These are phyloP conservation scores for Thaleichthys pacificus DNA, from an alignment of 2,797 vertebrate species.

Conservation along the genomic window DNA sequence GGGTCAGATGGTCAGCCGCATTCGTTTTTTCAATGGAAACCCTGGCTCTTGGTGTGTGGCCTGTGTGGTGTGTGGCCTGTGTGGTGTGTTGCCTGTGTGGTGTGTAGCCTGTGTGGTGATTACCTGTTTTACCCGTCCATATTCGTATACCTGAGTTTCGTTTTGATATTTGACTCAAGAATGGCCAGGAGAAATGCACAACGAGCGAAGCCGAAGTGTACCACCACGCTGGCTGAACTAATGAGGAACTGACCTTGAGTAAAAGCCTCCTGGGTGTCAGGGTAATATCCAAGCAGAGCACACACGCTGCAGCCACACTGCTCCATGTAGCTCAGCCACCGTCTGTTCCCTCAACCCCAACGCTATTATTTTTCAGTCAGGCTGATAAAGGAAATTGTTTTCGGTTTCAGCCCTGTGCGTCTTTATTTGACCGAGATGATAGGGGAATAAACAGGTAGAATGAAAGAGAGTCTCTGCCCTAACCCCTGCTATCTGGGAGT, in stretches of 20 bases:
- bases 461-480: neutral
- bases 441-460: constrained; percentile 6
- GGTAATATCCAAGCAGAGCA: constrained; percentile 22
- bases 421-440: constrained; percentile 14
- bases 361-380: constrained; percentile 30
- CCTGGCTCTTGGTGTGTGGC: constrained; percentile 12
- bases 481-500: neutral
- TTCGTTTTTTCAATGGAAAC: constrained; percentile 10
- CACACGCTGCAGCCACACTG: neutral
- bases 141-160: neutral
- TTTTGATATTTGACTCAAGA: neutral
- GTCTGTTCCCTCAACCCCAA: constrained; percentile 28
- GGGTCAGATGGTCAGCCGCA: neutral
- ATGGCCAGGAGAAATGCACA: neutral
- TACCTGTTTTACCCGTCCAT: too few relatives aligned
- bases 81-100: too few relatives aligned
- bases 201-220: neutral
- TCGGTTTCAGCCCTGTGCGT: constrained; percentile 19
- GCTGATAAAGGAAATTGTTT: constrained; percentile 18
- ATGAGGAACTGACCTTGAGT: constrained; percentile 38
- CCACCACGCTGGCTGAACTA: constrained; percentile 12
- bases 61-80: too few relatives aligned
- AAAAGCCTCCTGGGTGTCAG: constrained; percentile 28
- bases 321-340: constrained; percentile 28
- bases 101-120: too few relatives aligned